Evolutionary conservation across 2,113 vertebrate species (phyloP), one percentile per base, ranked within the genome.

Genomic region (Salvator merianae): DNA sequence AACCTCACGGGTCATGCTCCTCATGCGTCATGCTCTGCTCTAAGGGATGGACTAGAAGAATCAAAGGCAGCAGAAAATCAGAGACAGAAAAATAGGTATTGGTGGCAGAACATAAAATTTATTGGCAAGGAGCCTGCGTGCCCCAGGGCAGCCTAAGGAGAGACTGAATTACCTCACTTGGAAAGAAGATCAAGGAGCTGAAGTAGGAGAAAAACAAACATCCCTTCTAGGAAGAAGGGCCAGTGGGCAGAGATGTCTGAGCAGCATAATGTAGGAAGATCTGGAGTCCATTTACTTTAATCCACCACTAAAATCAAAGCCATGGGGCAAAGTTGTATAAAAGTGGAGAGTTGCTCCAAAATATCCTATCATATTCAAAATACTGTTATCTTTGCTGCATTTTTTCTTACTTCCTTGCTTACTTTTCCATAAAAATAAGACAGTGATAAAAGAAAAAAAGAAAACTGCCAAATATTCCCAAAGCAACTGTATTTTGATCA

Each of bases 131-230:
- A 72, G 85, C 75, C 85, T 82, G 34, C 13, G 32, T 68, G 81
- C 76, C 81, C 22, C 43, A 83, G 59, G 81, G 68, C 55, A 83
- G 75, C 47, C 70, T 72, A 40, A 74, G 69, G 69, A 79, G 76
- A 79, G 76, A 76, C 81, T 74, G 59, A 66, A 74, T 83, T 83
- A 83, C 81, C 76, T 87, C 86, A 87, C 76, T 87, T 87, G 75
- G 81, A 87, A 79, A 79, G 76, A 74, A 83, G 81, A 66, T 83
- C 75, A 83, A 87, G 86, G 68, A 59, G 43, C 83, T 40, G 76
- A 70, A 87, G 77, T 30, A 47, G 69, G 69, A 74, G 84, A 76
- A 81, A 87, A 78, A 87, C 43, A 78, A 83, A 73, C 81, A 83
- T 83, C 30, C 43, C 70, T 84, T 83, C 75, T 79, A 43, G 76